Base-by-base conservation (phyloP, 2,888 invertebrate genomes). In the Athalia rosae region DNA sequence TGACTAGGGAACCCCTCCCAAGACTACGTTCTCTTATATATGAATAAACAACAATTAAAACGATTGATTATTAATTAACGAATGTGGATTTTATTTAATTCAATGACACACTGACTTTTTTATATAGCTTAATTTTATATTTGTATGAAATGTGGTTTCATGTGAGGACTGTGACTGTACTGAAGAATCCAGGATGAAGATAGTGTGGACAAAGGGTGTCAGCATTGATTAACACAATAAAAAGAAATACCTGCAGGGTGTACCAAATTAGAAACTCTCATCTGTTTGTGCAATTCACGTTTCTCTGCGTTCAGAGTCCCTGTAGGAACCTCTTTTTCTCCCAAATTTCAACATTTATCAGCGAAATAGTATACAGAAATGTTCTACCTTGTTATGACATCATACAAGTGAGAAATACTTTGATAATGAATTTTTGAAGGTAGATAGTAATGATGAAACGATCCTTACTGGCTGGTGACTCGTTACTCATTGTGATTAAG, bases 111-210 rank as follows among this genome's bases (percentile, higher is more conserved):
- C 53, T 48, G 74, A 85, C 82, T 87, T 87, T 82, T 88, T 87
- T 87, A 87, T 87, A 88, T 85, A 89, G 88, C 86, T 87, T 87
- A 86, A 87, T 89, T 88, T 88, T 88, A 85, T 87, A 89, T 86
- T 87, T 85, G 83, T 86, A 85, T 81, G 84, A 84, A 84, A 84
- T 79, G 83, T 82, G 83, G 81, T 80, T 85, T 82, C 77, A 80
- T 84, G 76, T 83, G 82, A 83, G 81, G 80, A 84, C 80, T 84
- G 85, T 84, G 83, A 82, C 83, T 83, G 82, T 81, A 83, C 78
- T 79, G 77, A 80, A 79, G 48, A 74, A 74, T 61, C 74, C 74
- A 74, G 74, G 74, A 47, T 74, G 61, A 61, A 74, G 50, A 28
- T 71, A 58, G 71, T 50, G 7, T 58, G 47, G 71, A 59, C 41